Evolutionary conservation across 2,113 vertebrate genomes (phyloP).

Genomic region (Xiphorhynchus elegans): DNA sequence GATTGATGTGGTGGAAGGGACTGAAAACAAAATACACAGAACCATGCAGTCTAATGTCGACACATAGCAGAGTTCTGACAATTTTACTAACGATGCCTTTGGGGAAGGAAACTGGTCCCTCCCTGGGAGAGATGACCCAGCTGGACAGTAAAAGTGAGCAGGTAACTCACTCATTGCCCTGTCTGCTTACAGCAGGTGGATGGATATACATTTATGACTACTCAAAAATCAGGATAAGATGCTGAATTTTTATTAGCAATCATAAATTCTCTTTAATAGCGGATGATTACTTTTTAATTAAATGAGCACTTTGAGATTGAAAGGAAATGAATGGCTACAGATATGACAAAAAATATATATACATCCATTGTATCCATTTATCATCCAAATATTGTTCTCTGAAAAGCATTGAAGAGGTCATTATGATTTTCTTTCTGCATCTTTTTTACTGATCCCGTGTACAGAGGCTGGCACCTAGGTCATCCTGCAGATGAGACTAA

Average conservation of each 20-base stretch:
- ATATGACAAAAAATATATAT: not conserved
- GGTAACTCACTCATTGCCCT: not conserved
- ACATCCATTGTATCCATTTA: not conserved
- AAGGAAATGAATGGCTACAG: not conserved
- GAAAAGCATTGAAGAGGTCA: not conserved
- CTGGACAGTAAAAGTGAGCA: not conserved
- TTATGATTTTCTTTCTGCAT: not conserved
- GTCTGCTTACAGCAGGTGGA: not conserved
- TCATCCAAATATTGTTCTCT: not conserved
- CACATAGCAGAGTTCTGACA: not conserved
- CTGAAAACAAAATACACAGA: not conserved
- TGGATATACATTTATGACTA: not conserved
- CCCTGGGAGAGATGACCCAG: not conserved
- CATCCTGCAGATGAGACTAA: not conserved
- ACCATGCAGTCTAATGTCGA: not conserved
- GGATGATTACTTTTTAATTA: not conserved
- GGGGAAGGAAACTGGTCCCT: not conserved
- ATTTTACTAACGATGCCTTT: not conserved
- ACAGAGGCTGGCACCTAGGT: not conserved
- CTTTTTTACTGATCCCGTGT: not conserved
- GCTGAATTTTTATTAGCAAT: not conserved
- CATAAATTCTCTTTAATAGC: not conserved
- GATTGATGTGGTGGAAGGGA: not conserved
- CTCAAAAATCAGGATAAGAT: not conserved
- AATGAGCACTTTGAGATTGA: not conserved